A percentile compares a stretch with the other conserved stretches of the same genome.
Evolutionary conservation across 2,888 invertebrate species (phyloP).

Genomic region (Eudasyphora cyanicolor): DNA sequence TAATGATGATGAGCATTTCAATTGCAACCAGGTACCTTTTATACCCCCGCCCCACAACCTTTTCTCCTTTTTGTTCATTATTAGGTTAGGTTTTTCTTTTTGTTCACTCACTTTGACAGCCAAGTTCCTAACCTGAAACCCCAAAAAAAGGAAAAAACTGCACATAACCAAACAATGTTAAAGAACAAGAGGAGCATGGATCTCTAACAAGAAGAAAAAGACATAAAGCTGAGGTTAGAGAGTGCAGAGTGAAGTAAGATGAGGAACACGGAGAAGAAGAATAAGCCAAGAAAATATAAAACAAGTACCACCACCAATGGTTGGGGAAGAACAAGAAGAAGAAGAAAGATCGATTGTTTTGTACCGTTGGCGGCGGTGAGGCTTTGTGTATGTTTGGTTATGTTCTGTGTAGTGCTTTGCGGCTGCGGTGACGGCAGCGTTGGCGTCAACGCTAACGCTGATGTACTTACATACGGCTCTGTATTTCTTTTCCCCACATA

Average conservation of each 20-base stretch:
- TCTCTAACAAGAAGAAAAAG: slow-evolving; percentile 28
- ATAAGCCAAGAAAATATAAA: slow-evolving; percentile 13
- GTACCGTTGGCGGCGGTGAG: slow-evolving; percentile 63
- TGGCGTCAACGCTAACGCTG: neutral
- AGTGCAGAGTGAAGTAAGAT: neutral
- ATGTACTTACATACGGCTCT: slow-evolving; percentile 4
- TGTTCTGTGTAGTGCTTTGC: neutral
- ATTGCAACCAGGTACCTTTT: neutral
- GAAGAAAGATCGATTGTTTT: slow-evolving; percentile 66
- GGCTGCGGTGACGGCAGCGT: neutral
- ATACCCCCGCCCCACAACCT: neutral
- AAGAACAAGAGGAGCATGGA: neutral
- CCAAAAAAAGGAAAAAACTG: neutral
- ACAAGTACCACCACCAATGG: neutral
- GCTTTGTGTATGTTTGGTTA: no score
- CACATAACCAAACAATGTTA: neutral
- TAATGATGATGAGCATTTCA: neutral
- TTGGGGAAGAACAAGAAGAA: slow-evolving; percentile 24
- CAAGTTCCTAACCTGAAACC: neutral
- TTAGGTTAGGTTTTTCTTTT: neutral
- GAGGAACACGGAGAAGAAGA: slow-evolving; percentile 15
- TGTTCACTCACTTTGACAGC: slow-evolving; percentile 1
- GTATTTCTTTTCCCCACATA: slow-evolving; percentile 42
- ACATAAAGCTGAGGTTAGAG: neutral
- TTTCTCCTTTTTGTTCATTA: neutral